Evolutionary conservation across 2,888 invertebrate species (phyloP).

Genomic region (Timema podura): DNA sequence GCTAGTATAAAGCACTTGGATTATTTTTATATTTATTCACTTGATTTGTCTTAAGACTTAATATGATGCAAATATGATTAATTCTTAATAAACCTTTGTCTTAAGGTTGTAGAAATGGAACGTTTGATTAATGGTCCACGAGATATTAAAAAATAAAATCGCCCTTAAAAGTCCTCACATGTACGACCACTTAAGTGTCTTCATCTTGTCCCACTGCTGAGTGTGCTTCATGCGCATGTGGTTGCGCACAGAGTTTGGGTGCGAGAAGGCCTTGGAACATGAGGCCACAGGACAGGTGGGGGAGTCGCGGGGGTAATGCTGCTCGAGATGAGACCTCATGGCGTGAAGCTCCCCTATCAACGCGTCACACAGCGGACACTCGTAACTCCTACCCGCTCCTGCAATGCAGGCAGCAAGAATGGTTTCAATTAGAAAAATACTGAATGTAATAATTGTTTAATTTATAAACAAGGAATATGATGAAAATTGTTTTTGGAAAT

Average conservation of each 20-base stretch:
- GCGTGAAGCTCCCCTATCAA: slow-evolving; percentile 61
- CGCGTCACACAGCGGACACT: slow-evolving; percentile 70
- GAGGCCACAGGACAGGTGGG: slow-evolving; percentile 73
- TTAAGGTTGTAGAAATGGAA: too few relatives aligned
- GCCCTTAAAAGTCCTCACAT: too few relatives aligned
- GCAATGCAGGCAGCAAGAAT: slow-evolving; percentile 33
- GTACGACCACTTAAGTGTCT: slow-evolving; percentile 70
- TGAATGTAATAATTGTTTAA: too few relatives aligned
- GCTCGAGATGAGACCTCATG: slow-evolving; percentile 71
- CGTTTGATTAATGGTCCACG: too few relatives aligned
- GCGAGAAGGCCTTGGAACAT: slow-evolving; percentile 71
- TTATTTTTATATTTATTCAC: too few relatives aligned
- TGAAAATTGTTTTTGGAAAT: too few relatives aligned
- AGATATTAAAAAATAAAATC: too few relatives aligned
- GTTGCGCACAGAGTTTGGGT: slow-evolving; percentile 82
- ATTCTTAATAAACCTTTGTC: too few relatives aligned
- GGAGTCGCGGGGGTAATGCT: slow-evolving; percentile 81
- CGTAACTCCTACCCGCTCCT: slow-evolving; percentile 45
- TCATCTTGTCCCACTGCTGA: slow-evolving; percentile 78
- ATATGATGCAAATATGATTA: too few relatives aligned
- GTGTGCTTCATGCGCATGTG: slow-evolving; percentile 83
- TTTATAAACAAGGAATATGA: too few relatives aligned
- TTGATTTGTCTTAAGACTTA: too few relatives aligned
- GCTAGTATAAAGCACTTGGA: too few relatives aligned
- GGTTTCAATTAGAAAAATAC: slow-evolving; percentile 30